Percentiles rank a stretch among this genome's conserved stretches.
phyloP scores from a whole-genome alignment of 1,140 invertebrate genomes.

The Forficula auricularia region DNA sequence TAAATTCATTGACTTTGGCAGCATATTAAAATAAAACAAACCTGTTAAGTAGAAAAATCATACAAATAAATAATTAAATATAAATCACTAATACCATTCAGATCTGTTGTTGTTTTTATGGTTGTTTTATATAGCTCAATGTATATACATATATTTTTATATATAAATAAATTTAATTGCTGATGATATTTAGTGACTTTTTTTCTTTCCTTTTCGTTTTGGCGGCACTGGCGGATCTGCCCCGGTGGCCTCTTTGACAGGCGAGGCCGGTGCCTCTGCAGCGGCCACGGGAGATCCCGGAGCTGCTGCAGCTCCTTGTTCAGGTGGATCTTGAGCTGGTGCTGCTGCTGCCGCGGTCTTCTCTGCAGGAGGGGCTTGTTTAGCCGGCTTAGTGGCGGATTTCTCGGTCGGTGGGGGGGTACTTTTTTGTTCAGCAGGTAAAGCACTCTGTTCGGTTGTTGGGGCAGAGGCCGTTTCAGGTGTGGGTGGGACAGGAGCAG shows the following conservation, averaged over 20 bases:
- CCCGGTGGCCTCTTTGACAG: slow-evolving; percentile 34
- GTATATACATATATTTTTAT: too few relatives aligned
- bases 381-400: slow-evolving; percentile 16
- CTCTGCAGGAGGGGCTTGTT: slow-evolving; percentile 17
- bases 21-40: too few relatives aligned
- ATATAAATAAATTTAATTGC: too few relatives aligned
- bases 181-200: too few relatives aligned
- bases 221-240: slow-evolving; percentile 24
- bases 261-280: slow-evolving; percentile 14
- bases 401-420: slow-evolving; percentile 22
- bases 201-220: slow-evolving; percentile 24
- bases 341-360: slow-evolving; percentile 10
- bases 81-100: too few relatives aligned
- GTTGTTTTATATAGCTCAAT: too few relatives aligned
- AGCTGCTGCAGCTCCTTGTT: not conserved
- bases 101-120: too few relatives aligned
- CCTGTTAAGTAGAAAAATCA: too few relatives aligned
- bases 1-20: too few relatives aligned
- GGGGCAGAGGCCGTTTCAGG: slow-evolving; percentile 25
- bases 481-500: slow-evolving; percentile 25
- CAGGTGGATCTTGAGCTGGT: slow-evolving; percentile 1
- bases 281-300: slow-evolving; percentile 5
- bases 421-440: slow-evolving; percentile 15
- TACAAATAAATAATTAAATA: too few relatives aligned
- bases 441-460: too few relatives aligned